Conservation (phyloP, 1,140 invertebrate genomes). For the Apis mellifera region DNA sequence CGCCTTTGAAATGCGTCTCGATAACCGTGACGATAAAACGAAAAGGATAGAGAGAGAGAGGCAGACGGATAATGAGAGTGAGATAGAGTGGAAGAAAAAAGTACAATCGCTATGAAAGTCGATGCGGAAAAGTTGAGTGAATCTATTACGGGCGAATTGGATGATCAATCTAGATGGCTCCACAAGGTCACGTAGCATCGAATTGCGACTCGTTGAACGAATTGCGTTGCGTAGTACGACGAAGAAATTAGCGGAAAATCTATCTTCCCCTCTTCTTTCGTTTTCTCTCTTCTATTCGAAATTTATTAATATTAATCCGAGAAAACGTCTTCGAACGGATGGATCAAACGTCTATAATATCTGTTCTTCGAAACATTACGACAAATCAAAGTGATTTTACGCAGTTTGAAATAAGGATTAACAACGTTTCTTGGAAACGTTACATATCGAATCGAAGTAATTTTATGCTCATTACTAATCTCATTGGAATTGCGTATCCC, state of each 20-base stretch:
- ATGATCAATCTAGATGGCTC: background rate
- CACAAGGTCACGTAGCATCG: background rate
- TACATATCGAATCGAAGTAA: too few relatives aligned
- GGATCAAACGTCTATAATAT: too few relatives aligned
- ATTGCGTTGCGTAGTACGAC: background rate
- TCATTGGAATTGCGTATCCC: too few relatives aligned
- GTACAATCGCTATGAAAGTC: constrained; percentile 11
- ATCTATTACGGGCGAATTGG: background rate
- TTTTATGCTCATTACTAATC: too few relatives aligned
- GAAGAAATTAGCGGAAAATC: background rate
- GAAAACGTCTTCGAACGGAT: too few relatives aligned
- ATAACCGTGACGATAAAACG: constrained; percentile 4
- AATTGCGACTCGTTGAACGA: background rate
- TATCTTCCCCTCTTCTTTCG: background rate
- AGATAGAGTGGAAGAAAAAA: background rate
- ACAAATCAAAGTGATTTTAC: too few relatives aligned
- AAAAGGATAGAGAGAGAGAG: background rate
- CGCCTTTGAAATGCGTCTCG: constrained; percentile 3
- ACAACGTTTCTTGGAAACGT: too few relatives aligned
- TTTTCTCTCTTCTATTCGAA: background rate
- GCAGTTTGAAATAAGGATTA: too few relatives aligned
- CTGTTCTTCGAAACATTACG: too few relatives aligned
- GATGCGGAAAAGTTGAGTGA: background rate
- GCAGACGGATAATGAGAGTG: background rate
- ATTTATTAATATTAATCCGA: too few relatives aligned